These are phyloP conservation scores for Rhombomys opimus DNA, from an alignment of 2,113 vertebrate species.

Conservation along the genomic window DNA sequence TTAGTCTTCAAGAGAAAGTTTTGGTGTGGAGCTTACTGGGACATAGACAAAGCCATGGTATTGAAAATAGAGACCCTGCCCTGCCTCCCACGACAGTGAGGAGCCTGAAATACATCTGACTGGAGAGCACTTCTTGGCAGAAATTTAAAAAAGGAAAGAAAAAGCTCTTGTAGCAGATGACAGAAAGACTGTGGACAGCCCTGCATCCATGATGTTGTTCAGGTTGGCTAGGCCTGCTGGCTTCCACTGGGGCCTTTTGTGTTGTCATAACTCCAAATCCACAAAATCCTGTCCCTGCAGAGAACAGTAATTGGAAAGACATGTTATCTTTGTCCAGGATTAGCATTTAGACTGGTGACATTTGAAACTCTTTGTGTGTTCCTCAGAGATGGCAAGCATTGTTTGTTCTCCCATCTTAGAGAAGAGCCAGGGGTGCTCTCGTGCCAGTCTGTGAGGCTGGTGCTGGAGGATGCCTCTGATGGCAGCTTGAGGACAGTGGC, in stretches of 20 bases:
- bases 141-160: neutral
- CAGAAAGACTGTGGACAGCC: fast-evolving
- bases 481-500: neutral
- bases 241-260: too few relatives aligned
- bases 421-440: neutral
- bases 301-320: neutral
- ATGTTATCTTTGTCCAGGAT: neutral
- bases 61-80: conserved; percentile 15
- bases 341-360: neutral
- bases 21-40: neutral
- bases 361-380: neutral
- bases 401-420: neutral
- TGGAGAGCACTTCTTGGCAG: conserved; percentile 47
- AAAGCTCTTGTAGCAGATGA: neutral
- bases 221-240: neutral
- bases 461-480: fast-evolving
- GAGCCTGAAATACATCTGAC: conserved; percentile 20
- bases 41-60: neutral
- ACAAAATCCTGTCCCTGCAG: neutral
- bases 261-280: too few relatives aligned
- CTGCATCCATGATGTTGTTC: fast-evolving
- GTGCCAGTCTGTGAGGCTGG: neutral
- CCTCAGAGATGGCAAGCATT: neutral
- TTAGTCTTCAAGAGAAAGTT: neutral
- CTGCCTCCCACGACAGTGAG: fast-evolving